Evolutionary conservation across 2,113 vertebrate species (phyloP).

Genomic region (Danionella cerebrum): DNA sequence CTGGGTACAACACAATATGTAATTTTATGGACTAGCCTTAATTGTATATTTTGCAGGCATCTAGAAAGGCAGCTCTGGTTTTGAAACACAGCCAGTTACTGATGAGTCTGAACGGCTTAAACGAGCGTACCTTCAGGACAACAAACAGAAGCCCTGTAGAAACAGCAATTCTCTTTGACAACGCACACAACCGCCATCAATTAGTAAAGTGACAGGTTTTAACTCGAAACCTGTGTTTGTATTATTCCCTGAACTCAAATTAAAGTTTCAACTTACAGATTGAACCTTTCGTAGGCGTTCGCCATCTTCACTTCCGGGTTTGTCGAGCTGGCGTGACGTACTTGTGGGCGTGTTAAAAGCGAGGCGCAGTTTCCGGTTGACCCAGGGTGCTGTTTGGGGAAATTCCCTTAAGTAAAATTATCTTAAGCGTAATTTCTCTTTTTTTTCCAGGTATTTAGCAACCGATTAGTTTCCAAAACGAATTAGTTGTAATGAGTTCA

Average conservation of each 20-base stretch:
- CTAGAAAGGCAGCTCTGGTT: background rate
- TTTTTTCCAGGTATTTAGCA: no score
- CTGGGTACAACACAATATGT: no score
- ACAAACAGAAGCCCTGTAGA: background rate
- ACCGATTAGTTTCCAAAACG: no score
- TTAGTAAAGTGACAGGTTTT: background rate
- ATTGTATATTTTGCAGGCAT: background rate
- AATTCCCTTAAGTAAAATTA: no score
- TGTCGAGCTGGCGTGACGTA: slow-evolving; percentile 56
- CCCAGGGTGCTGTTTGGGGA: no score
- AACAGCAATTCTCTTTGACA: background rate
- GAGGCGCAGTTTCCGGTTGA: background rate
- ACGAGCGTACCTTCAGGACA: background rate
- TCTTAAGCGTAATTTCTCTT: no score
- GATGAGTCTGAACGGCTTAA: background rate
- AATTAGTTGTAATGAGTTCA: no score
- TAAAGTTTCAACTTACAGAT: slow-evolving; percentile 62
- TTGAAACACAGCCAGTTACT: background rate
- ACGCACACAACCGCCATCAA: background rate
- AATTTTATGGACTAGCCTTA: no score
- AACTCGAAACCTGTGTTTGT: background rate
- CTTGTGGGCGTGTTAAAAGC: background rate
- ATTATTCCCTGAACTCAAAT: background rate
- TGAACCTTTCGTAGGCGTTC: slow-evolving; percentile 68
- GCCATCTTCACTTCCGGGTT: slow-evolving; percentile 65